Base-by-base conservation (phyloP, 2,113 vertebrate species). In the Protobothrops flavoviridis region DNA sequence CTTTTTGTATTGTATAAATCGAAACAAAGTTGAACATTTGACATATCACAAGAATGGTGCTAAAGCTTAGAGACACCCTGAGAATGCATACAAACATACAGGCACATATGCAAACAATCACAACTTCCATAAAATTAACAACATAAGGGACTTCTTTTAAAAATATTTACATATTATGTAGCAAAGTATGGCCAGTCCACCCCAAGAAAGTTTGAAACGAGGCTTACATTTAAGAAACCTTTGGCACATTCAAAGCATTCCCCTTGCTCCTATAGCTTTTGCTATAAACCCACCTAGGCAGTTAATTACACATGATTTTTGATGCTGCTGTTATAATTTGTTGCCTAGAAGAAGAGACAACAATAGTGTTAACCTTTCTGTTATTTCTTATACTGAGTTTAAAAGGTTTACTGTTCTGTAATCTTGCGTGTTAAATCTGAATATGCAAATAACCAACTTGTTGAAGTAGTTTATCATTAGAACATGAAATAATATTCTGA, bases 31-130 rank as follows among this genome's bases (percentile, higher is more conserved):
- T 15, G 26, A 55, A 91, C 93, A 92, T 13, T 89, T 87, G 88
- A 89, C 20, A 94, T 91, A 91, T 87, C 5, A 33, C 26, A 93
- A 74, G 94, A 88, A 93, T 93, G 96, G 61, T 95, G 85, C 69
- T 93, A 45, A 43, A 93, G 5, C 91, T 86, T 53, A 95, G 94
- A 94, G 20, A 11, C 48, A 39, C 92, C 96, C 61, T 87, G 39
- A 50, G 85, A 48, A 24, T 50, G 48, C 39, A 87, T 87, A 12
- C 85, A 26, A 50, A 87, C 43, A 90, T 21, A 56, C 29, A 52
- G 50, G 5, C 29, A 52, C 26, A 17, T 56, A n/a, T 29, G 43
- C 24, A 48, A 90, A 90, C 7, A n/a, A 29, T n/a, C n/a, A 29
- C 89, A 50, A 21, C n/a, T 69, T 69, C 45, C 50, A n/a, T 33